Conservation (phyloP, 2,888 invertebrate species). For the Synanthedon formicaeformis region DNA sequence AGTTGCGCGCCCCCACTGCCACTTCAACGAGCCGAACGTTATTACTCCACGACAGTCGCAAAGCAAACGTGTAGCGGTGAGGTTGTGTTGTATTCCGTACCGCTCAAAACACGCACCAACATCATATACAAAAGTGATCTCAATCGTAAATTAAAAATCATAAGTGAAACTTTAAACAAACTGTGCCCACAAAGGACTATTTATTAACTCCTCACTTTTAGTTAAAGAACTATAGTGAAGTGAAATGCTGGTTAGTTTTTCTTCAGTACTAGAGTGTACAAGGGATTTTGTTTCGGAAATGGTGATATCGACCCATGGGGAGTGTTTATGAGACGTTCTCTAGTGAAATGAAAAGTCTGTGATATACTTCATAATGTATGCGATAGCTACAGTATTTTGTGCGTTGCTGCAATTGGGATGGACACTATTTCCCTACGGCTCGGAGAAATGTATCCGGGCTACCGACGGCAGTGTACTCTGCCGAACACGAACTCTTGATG, state of each 20-base stretch:
- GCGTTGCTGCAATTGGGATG: constrained; percentile 68
- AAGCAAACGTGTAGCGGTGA: constrained; percentile 49
- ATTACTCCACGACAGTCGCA: constrained; percentile 51
- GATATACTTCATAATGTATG: constrained; percentile 49
- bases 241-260: constrained; percentile 65
- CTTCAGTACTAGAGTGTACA: constrained; percentile 50
- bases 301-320: constrained; percentile 69
- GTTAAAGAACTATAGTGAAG: constrained; percentile 53
- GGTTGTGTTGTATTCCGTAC: constrained; percentile 41
- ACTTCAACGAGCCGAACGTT: constrained; percentile 51
- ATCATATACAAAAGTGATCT: constrained; percentile 49
- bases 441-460: constrained; percentile 59
- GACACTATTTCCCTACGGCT: constrained; percentile 65
- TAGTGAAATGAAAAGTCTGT: constrained; percentile 68
- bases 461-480: constrained; percentile 74
- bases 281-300: constrained; percentile 69
- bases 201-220: constrained; percentile 10
- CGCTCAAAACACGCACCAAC: constrained; percentile 53
- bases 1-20: constrained; percentile 57
- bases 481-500: constrained; percentile 77
- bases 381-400: constrained; percentile 56
- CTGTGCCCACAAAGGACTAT: constrained; percentile 24
- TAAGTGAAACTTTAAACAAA: constrained; percentile 32
- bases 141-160: constrained; percentile 28
- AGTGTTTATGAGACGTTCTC: constrained; percentile 67